phyloP scores from a whole-genome alignment of 1,140 invertebrate species.

The Heliconius congener region DNA sequence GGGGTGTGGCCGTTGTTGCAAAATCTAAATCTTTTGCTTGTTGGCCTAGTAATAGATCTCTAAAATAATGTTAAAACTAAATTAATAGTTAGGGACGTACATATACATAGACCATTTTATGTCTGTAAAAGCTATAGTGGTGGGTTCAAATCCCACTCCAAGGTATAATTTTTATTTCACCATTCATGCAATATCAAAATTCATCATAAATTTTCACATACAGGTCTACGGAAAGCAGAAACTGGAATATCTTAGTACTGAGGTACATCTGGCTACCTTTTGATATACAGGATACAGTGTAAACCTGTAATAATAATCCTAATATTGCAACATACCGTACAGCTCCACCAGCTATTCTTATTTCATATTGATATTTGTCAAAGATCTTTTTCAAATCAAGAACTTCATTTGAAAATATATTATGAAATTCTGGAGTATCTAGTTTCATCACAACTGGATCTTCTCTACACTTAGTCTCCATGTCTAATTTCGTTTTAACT shows the following conservation, averaged over 20 bases:
- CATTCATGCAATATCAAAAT: too few relatives aligned
- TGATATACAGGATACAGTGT: too few relatives aligned
- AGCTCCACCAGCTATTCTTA: constrained; percentile 97
- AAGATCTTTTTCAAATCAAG: constrained; percentile 87
- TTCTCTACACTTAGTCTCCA: constrained; percentile 79
- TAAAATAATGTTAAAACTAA: constrained; percentile 46
- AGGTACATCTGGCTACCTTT: too few relatives aligned
- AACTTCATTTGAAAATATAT: constrained; percentile 92
- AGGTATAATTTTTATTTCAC: too few relatives aligned
- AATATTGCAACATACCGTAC: constrained; percentile 82
- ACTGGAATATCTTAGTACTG: too few relatives aligned
- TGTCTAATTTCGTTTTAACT: constrained; percentile 64
- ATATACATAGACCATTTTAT: too few relatives aligned
- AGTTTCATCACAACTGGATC: constrained; percentile 87
- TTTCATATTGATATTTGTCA: constrained; percentile 90
- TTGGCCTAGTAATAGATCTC: constrained; percentile 95
- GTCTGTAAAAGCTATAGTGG: too few relatives aligned
- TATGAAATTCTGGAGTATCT: constrained; percentile 87
- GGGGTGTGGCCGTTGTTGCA: constrained; percentile 97
- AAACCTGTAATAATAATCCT: too few relatives aligned
- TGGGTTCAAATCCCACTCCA: too few relatives aligned
- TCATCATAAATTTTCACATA: too few relatives aligned
- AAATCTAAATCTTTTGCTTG: constrained; percentile 97
- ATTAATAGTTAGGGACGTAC: background rate
- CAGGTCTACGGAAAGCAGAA: too few relatives aligned